Base-by-base conservation (phyloP, 2,888 invertebrate species). In the Noctua comes region DNA sequence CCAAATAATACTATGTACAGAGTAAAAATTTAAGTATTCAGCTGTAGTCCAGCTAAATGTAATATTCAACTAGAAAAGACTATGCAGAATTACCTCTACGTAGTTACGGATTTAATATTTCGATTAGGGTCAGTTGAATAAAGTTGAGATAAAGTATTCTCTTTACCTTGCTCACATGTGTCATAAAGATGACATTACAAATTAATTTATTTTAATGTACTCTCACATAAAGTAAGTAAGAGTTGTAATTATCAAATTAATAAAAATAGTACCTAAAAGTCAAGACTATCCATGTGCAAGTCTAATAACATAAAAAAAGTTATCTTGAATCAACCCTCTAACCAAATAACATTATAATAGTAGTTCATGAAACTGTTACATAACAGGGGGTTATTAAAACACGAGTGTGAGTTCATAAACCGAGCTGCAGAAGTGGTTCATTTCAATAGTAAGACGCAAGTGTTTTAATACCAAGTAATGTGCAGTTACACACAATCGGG, bases 1-100 rank as follows among this genome's bases (percentile, higher is more conserved):
- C 85, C 84, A 83, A 83, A 76, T 68, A 77, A 85, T 68, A 77
- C 66, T 84, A 84, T 83, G 77, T 85, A 83, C 83, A 84, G 62
- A 85, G 62, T 85, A 73, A 57, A 51, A 59, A 43, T 16, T 31
- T 31, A 80, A 69, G 27, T 46, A 84, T 57, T 77, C 10, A 77
- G 68, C 57, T 77, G 57, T 73, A 77, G 69, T 51, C 21, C 68
- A 77, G 69, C 54, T 80, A 72, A 84, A 48, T 70, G 43, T 76
- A 48, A 65, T 51, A 57, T 68, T 65, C 6, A 76, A 69, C 43
- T 68, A 64, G 51, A 82, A 66, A 71, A 68, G 65, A 76, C 77
- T 77, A 76, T 76, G 48, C 87, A 85, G 80, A 80, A 77, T 77
- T 66, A 83, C 31, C 80, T 78, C 84, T 76, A 84, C 36, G 13